phyloP scores from a whole-genome alignment of 2,888 invertebrate genomes.

The Thymelicus lineola region DNA sequence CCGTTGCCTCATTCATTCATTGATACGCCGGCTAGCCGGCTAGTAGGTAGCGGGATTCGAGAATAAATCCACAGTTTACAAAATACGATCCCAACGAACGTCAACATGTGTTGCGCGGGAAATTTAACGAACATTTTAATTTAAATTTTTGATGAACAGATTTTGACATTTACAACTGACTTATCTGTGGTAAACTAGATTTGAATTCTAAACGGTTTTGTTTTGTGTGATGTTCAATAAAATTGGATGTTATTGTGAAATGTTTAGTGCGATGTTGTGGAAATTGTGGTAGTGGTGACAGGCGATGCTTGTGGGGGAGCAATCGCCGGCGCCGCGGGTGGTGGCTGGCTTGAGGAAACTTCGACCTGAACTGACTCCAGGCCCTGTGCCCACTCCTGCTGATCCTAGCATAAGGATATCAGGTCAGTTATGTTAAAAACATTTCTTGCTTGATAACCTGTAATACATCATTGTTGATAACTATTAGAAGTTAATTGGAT shows the following conservation, averaged over 20 bases:
- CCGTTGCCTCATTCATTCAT: constrained; percentile 65
- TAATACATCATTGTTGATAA: no score
- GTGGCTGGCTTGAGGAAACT: constrained; percentile 81
- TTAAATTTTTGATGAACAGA: constrained; percentile 69
- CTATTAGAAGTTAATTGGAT: no score
- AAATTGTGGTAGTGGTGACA: constrained; percentile 47
- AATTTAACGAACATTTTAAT: constrained; percentile 70
- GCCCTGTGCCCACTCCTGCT: constrained; percentile 72
- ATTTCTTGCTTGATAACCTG: no score
- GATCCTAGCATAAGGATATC: constrained; percentile 79
- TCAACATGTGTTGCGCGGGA: constrained; percentile 62
- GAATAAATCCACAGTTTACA: not conserved
- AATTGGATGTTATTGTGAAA: constrained; percentile 59
- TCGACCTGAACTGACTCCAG: constrained; percentile 77
- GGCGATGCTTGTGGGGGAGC: constrained; percentile 81
- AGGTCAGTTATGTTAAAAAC: constrained; percentile 57
- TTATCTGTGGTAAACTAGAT: constrained; percentile 13
- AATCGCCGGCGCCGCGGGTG: constrained; percentile 82
- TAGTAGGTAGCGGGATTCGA: constrained; percentile 49
- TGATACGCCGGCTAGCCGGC: constrained; percentile 64
- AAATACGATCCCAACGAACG: constrained; percentile 43
- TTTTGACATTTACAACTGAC: constrained; percentile 61
- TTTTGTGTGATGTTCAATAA: constrained; percentile 37
- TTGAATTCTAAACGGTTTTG: constrained; percentile 10
- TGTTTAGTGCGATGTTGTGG: constrained; percentile 68